Evolutionary conservation across 2,888 invertebrate genomes (phyloP), one percentile per base, ranked within the genome.

Genomic region (Melanophora roralis): DNA sequence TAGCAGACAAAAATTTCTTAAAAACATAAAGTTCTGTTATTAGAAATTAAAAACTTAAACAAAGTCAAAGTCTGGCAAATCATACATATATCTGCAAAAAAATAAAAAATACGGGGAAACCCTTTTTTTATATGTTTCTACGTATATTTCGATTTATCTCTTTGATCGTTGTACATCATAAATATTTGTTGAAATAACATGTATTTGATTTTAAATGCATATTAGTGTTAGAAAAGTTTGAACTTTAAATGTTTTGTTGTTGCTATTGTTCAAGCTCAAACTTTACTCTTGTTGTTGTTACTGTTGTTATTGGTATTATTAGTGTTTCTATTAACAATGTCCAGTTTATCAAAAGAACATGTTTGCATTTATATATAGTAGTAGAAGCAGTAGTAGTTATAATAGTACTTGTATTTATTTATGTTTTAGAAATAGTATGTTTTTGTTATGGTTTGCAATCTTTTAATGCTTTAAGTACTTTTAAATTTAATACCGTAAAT

Each of bases 381-480:
- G n/a, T n/a, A n/a, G n/a, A n/a, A n/a, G n/a, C n/a, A n/a, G n/a
- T n/a, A n/a, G n/a, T 8, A 49, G 16, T 16, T 8, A 14, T 7
- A 45, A 45, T 14, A 45, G 7, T 38, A n/a, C 43, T 53, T 43
- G 43, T 16, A 43, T 6, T 9, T 9, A 27, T 47, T 19, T 12
- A 21, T 71, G 27, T 27, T 14, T 71, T 19, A 9, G 27, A 4
- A n/a, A 19, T 19, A 21, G 53, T 9, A 2, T 38, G 27, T 57
- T 68, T 71, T 21, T 74, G 49, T 51, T 67, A 59, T 51, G 34
- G 51, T 59, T 67, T 59, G 19, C 34, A 74, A 60, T 65, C 59
- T 59, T 67, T 67, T 59, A 74, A 74, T 74, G 67, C 67, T 67
- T 67, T 53, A 74, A 74, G 59, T 67, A 67, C 59, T 74, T 59